Conservation (phyloP, 2,113 vertebrate species). For the Accipiter virgatus region DNA sequence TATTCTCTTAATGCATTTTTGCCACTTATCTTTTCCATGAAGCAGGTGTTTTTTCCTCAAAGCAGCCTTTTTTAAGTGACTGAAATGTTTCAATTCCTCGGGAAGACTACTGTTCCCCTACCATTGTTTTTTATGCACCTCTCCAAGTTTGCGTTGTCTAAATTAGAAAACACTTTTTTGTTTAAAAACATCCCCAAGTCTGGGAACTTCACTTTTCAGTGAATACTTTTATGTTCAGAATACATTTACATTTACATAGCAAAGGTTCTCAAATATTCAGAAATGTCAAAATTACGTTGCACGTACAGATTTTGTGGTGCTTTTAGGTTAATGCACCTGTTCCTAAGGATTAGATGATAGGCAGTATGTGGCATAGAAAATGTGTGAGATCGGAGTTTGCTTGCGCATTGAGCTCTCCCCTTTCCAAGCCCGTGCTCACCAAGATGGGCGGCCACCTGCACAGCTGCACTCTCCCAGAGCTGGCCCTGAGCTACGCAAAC, state of each 20-base stretch:
- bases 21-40: not conserved
- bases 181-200: not conserved
- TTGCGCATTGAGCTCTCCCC: not conserved
- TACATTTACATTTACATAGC: not conserved
- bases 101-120: not conserved
- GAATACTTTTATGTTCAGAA: not conserved
- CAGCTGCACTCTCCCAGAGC: not conserved
- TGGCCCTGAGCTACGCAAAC: not conserved
- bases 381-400: accelerated
- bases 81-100: not conserved
- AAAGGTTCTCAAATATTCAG: not conserved
- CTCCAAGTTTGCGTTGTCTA: not conserved
- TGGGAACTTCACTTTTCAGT: not conserved
- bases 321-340: accelerated
- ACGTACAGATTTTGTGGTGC: accelerated
- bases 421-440: not conserved
- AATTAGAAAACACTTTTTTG: not conserved
- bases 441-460: not conserved
- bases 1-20: not conserved
- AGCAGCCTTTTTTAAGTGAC: not conserved
- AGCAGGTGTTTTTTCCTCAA: not conserved
- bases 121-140: not conserved
- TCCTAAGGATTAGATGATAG: accelerated
- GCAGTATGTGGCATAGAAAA: accelerated
- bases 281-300: accelerated